phyloP scores from a whole-genome alignment of 2,113 vertebrate genomes.

The Progne subis region DNA sequence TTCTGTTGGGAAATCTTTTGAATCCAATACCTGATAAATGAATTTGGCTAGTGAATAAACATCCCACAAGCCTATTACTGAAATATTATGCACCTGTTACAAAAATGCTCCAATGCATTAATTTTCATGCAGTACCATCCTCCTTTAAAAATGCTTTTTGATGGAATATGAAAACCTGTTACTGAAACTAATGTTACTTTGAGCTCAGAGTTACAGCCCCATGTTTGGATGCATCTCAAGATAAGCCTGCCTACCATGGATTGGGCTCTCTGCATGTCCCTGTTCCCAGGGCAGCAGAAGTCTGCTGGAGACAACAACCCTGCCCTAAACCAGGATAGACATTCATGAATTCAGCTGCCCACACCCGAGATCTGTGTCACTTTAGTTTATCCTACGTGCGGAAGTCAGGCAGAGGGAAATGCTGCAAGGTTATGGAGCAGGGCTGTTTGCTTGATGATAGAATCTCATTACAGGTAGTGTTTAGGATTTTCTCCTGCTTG shows the following conservation, averaged over 20 bases:
- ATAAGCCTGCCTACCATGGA: not conserved
- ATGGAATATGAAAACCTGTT: conserved; percentile 7
- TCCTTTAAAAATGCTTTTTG: not conserved
- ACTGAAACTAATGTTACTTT: not conserved
- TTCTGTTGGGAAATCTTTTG: conserved; percentile 75
- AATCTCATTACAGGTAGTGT: not conserved
- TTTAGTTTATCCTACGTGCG: not conserved
- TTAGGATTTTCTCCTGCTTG: not conserved
- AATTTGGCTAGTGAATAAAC: conserved; percentile 72
- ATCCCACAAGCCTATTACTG: conserved; percentile 51
- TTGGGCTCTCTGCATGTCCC: fast-evolving
- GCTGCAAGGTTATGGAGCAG: not conserved
- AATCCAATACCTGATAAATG: conserved; percentile 74
- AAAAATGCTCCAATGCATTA: not conserved
- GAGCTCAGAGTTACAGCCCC: not conserved
- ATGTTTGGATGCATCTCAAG: fast-evolving
- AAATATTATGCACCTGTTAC: conserved; percentile 60
- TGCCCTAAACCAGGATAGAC: not conserved
- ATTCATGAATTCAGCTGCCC: fast-evolving
- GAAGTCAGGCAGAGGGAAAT: not conserved
- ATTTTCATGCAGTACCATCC: not conserved
- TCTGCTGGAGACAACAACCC: not conserved
- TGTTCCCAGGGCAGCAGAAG: not conserved
- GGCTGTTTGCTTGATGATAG: not conserved
- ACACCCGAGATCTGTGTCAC: not conserved